Conservation (phyloP, 2,888 invertebrate species). For the Lapara coniferarum region DNA sequence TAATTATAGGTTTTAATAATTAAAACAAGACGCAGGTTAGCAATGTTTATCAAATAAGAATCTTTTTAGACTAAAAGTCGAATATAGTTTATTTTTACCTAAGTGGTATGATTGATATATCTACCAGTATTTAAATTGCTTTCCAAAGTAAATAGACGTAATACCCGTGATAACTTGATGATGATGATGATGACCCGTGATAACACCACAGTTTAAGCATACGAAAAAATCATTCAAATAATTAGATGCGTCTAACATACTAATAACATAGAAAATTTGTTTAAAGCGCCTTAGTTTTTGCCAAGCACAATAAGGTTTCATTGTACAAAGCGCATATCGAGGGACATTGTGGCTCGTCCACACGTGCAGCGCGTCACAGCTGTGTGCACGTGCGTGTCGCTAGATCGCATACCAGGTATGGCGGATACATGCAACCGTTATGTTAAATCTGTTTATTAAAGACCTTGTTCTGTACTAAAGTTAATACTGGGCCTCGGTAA, state of each 20-base stretch:
- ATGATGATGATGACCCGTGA: too few species aligned
- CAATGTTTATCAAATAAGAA: too few species aligned
- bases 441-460: background rate
- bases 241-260: background rate
- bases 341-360: constrained; percentile 51
- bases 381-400: constrained; percentile 67
- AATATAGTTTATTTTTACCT: too few species aligned
- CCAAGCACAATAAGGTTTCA: constrained; percentile 43
- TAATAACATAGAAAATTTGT: constrained; percentile 28
- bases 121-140: too few species aligned
- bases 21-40: too few species aligned
- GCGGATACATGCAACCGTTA: constrained; percentile 33
- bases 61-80: too few species aligned
- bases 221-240: too few species aligned
- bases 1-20: too few species aligned
- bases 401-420: constrained; percentile 54
- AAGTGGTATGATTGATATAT: too few species aligned
- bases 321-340: constrained; percentile 49
- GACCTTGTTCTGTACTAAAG: background rate
- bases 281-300: constrained; percentile 21
- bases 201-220: too few species aligned
- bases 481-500: background rate
- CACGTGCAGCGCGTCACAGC: constrained; percentile 70
- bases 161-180: too few species aligned
- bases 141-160: too few species aligned